Conservation (phyloP, 2,888 invertebrate species). For the Eupithecia subfuscata region DNA sequence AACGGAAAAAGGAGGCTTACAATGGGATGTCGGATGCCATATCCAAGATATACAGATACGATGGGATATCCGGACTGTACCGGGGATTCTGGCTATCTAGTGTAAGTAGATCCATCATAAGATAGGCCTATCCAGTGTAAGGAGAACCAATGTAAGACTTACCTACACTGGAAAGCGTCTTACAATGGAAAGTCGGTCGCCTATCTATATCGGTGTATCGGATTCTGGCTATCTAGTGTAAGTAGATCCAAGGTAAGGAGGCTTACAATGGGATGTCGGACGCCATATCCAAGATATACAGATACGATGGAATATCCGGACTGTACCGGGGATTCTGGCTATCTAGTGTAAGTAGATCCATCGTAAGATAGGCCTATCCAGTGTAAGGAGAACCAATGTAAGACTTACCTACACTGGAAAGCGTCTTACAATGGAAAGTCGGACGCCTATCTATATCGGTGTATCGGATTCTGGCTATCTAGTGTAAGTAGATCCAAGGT, state of each 20-base stretch:
- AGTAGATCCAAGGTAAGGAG: too few species aligned
- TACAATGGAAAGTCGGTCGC: too few species aligned
- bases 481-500: constrained; percentile 82
- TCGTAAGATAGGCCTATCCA: constrained; percentile 54
- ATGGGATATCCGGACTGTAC: constrained; percentile 95
- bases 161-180: too few species aligned
- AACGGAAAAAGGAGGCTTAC: constrained; percentile 92
- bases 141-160: too few species aligned
- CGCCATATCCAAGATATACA: constrained; percentile 94
- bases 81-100: constrained; percentile 98
- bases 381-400: constrained; percentile 78
- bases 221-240: too few species aligned
- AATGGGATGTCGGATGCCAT: constrained; percentile 95
- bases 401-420: too few species aligned
- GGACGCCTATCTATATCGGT: too few species aligned
- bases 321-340: constrained; percentile 98
- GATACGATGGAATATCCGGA: constrained; percentile 92
- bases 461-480: constrained; percentile 97
- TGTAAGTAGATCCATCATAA: constrained; percentile 67
- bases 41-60: constrained; percentile 91
- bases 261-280: constrained; percentile 93
- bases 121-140: too few species aligned
- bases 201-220: too few species aligned
- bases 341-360: constrained; percentile 86
- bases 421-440: constrained; percentile 93